Conservation (phyloP, 1,140 invertebrate genomes). For the Chironomus tepperi region DNA sequence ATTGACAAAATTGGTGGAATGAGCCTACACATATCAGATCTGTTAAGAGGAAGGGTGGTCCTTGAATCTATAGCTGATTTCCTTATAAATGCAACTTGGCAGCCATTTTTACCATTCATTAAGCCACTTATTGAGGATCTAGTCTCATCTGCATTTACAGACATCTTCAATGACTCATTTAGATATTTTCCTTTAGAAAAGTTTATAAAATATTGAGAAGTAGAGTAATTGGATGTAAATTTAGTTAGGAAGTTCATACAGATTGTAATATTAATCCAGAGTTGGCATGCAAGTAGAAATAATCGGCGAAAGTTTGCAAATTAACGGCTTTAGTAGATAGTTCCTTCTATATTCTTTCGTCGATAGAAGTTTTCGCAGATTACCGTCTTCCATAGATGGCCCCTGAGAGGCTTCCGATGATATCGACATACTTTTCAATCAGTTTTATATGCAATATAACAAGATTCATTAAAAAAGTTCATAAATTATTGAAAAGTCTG, state of each 20-base stretch:
- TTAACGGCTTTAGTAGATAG: too few species aligned
- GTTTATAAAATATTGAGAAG: constrained; percentile 44
- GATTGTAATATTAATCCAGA: too few species aligned
- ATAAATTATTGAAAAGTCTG: too few species aligned
- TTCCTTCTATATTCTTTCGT: too few species aligned
- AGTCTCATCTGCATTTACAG: constrained; percentile 68
- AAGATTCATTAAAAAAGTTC: too few species aligned
- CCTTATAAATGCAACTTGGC: constrained; percentile 63
- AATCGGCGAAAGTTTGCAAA: too few species aligned
- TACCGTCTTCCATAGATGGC: too few species aligned
- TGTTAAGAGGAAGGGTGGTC: constrained; percentile 52
- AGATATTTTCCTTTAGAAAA: constrained; percentile 53
- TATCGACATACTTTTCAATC: too few species aligned
- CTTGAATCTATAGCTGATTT: constrained; percentile 38
- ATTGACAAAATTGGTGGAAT: constrained; percentile 64
- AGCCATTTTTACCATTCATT: constrained; percentile 61
- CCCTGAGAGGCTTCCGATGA: too few species aligned
- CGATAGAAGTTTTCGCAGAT: too few species aligned
- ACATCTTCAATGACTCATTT: constrained; percentile 68
- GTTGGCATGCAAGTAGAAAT: too few species aligned
- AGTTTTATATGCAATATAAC: too few species aligned
- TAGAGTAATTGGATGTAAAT: neutral
- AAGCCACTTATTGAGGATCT: constrained; percentile 68
- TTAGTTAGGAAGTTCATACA: neutral
- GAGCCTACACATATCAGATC: constrained; percentile 65